A percentile compares a stretch with the other conserved stretches of the same genome.
These are phyloP conservation scores for Drosophila nasuta DNA, from an alignment of 1,140 invertebrate species.

Conservation along the genomic window DNA sequence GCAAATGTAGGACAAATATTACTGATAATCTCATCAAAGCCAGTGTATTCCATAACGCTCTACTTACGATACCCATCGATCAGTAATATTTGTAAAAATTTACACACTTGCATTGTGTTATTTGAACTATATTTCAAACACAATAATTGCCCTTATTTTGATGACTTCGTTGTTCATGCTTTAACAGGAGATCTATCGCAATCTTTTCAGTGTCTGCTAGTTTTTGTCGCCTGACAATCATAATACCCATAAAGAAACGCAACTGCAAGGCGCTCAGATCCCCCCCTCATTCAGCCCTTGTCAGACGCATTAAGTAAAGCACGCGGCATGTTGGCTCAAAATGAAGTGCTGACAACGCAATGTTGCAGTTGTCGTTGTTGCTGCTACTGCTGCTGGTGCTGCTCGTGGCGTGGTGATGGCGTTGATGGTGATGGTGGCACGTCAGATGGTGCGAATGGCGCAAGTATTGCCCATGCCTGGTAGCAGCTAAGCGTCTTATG, in stretches of 20 bases:
- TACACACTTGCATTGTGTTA: no score
- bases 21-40: no score
- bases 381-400: conserved; percentile 35
- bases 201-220: neutral
- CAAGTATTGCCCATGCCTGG: conserved; percentile 45
- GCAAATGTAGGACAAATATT: no score
- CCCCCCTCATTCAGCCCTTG: conserved; percentile 6
- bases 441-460: conserved; percentile 46
- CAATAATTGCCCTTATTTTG: no score
- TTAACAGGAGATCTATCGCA: neutral
- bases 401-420: conserved; percentile 15
- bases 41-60: no score
- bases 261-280: conserved; percentile 23
- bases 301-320: conserved; percentile 78
- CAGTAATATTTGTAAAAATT: no score
- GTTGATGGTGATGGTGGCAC: conserved; percentile 33
- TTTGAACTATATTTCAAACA: no score
- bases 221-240: conserved; percentile 34
- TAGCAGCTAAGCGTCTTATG: conserved; percentile 73
- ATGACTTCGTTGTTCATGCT: neutral
- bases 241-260: conserved; percentile 47
- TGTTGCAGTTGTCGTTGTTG: conserved; percentile 41
- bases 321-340: conserved; percentile 78
- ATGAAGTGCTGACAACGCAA: conserved; percentile 80
- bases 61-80: no score